Percentiles rank a stretch among this genome's conserved stretches.
Conservation (phyloP, 2,113 vertebrate genomes). For the Gavialis gangeticus region DNA sequence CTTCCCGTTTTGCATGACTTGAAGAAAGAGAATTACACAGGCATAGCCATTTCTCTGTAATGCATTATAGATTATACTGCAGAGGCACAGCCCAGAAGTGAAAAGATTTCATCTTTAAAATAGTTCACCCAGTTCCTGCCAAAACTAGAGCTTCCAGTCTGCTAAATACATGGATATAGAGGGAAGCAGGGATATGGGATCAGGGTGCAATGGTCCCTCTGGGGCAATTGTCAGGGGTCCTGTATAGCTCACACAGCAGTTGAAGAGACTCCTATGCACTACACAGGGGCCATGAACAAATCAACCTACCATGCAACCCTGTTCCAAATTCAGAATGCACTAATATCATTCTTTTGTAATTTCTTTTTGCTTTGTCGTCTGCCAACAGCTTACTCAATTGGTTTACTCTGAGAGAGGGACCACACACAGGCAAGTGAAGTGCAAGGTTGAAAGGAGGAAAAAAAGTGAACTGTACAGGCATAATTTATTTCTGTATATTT, state of each 20-base stretch:
- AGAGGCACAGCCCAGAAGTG: neutral
- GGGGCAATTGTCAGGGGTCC: no score
- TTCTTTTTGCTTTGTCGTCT: neutral
- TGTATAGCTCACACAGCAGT: no score
- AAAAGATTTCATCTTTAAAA: neutral
- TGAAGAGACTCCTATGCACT: neutral
- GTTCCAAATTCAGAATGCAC: neutral
- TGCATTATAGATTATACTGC: neutral
- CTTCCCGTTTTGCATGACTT: neutral
- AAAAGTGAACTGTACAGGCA: neutral
- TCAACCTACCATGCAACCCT: neutral
- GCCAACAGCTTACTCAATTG: no score
- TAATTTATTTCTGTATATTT: neutral
- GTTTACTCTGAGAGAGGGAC: no score
- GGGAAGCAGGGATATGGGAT: neutral
- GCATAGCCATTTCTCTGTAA: neutral
- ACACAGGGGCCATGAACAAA: neutral
- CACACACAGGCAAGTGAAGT: neutral
- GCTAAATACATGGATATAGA: rapidly evolving
- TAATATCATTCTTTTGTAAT: neutral
- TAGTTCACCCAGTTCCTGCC: neutral
- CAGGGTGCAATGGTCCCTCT: neutral
- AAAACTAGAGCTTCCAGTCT: neutral
- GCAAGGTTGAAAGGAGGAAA: neutral
- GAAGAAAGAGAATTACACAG: neutral